Base-by-base conservation (phyloP, 2,888 invertebrate genomes). In the Cylloceria caligata region DNA sequence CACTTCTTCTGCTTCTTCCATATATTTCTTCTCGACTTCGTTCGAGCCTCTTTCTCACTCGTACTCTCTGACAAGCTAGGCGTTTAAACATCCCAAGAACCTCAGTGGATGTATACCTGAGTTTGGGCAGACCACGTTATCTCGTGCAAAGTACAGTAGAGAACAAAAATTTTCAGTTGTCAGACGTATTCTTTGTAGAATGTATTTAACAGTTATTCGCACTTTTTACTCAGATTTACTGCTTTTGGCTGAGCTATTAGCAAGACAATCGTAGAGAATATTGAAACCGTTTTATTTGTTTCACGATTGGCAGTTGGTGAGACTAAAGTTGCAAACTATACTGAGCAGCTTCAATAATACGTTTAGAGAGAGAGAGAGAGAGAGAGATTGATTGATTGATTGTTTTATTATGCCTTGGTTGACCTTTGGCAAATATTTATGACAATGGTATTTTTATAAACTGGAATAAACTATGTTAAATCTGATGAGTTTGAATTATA, bases 81-180 rank as follows among this genome's bases (percentile, higher is more conserved):
- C 34, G n/a, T 42, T 67, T 24, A 55, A 62, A 52, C 69, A 21
- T 24, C 77, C 62, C 34, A 21, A 73, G 73, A 69, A 69, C 21
- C 57, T 57, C 77, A 73, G 77, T 57, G 9, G 24, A 36, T 45
- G 49, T 49, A 76, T 67, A 72, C 71, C 65, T 75, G 69, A 60
- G 36, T 65, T 76, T 16, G n/a, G 30, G 49, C 47, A 21, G 4
- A 69, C 27, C 68, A 60, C 68, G 34, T n/a, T 19, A 24, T 30
- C 42, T 16, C 55, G 34, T 11, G 69, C 19, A 45, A 9, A n/a
- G 83, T 81, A 78, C 78, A 78, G 83, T 74, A 42, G 39, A 49
- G 9, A n/a, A 42, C 49, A 83, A 83, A 80, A 81, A 57, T 27
- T 42, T 69, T 21, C 6, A 30, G 27, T 30, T 1, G 24, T n/a